These are phyloP conservation scores for Heterodera schachtii DNA, from an alignment of 1,140 invertebrate species.

Conservation along the genomic window DNA sequence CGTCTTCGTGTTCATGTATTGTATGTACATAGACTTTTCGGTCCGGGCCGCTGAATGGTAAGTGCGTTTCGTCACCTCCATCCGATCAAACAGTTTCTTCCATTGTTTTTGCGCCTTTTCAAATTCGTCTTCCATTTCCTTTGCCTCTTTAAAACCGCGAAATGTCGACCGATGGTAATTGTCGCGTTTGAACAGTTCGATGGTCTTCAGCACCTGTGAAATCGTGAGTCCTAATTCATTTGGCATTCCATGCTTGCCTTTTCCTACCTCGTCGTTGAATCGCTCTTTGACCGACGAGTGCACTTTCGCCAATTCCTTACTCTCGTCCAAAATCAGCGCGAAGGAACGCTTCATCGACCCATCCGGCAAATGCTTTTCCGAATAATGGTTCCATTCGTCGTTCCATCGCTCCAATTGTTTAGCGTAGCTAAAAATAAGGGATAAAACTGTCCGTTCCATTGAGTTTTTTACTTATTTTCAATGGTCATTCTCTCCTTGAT, in stretches of 20 bases:
- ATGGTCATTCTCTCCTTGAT: slow-evolving; percentile 58
- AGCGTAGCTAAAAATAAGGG: slow-evolving; percentile 39
- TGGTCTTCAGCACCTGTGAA: slow-evolving; percentile 57
- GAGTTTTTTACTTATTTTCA: slow-evolving; percentile 38
- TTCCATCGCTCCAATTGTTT: slow-evolving; percentile 56
- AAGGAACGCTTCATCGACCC: slow-evolving; percentile 37
- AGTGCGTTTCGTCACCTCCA: slow-evolving; percentile 51
- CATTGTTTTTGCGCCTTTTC: slow-evolving; percentile 64
- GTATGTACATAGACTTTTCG: slow-evolving; percentile 62
- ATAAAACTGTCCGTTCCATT: neutral
- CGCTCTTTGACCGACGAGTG: slow-evolving; percentile 55
- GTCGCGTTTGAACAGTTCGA: slow-evolving; percentile 56
- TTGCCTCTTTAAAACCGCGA: slow-evolving; percentile 60
- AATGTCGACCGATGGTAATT: slow-evolving; percentile 62
- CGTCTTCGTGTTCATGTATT: slow-evolving; percentile 45
- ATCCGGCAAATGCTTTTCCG: slow-evolving; percentile 40
- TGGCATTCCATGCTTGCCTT: too few relatives aligned
- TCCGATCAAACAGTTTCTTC: slow-evolving; percentile 60
- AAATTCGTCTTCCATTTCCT: slow-evolving; percentile 63
- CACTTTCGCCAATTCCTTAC: slow-evolving; percentile 49
- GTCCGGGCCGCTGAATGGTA: slow-evolving; percentile 58
- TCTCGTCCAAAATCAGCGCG: slow-evolving; percentile 48
- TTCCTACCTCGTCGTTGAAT: slow-evolving; percentile 48
- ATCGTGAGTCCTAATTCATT: neutral
- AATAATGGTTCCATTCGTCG: slow-evolving; percentile 51